A percentile compares a stretch with the other conserved stretches of the same genome.
Evolutionary conservation across 2,888 invertebrate genomes (phyloP).

Genomic region (Dicyrtomina minuta): DNA sequence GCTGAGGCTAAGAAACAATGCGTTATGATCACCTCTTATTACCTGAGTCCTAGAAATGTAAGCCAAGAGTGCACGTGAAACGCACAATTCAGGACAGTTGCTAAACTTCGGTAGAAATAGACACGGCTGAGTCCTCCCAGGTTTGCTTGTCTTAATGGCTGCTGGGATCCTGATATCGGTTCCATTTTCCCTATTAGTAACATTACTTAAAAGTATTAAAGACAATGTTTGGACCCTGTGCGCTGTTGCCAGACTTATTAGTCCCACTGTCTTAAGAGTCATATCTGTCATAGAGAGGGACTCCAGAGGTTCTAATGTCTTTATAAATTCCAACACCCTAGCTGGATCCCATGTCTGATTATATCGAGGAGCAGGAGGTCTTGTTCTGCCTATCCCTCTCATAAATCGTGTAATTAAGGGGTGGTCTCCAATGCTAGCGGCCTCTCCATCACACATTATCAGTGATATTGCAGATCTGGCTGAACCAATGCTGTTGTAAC

Average conservation of each 20-base stretch:
- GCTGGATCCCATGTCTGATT: constrained; percentile 30
- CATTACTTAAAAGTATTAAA: constrained; percentile 14
- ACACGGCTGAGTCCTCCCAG: constrained; percentile 2
- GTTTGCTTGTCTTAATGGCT: constrained; percentile 15
- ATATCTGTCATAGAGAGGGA: constrained; percentile 11
- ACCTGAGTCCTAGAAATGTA: not conserved
- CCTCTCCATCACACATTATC: not conserved
- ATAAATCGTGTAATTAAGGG: constrained; percentile 19
- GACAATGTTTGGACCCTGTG: constrained; percentile 35
- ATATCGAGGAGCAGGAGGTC: constrained; percentile 28
- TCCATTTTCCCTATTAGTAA: not conserved
- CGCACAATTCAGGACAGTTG: not conserved
- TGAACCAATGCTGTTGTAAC: constrained; percentile 22
- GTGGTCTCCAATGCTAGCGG: constrained; percentile 18
- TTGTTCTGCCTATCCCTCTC: constrained; percentile 15
- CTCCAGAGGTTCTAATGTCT: not conserved
- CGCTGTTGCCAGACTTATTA: constrained; percentile 31
- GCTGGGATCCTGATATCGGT: not conserved
- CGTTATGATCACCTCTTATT: not conserved
- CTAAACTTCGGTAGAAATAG: constrained; percentile 11
- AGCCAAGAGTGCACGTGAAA: not conserved
- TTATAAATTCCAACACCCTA: constrained; percentile 1
- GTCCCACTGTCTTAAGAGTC: constrained; percentile 4
- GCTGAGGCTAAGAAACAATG: constrained; percentile 20
- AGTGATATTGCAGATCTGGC: constrained; percentile 31